Percentiles rank a stretch among this genome's conserved stretches.
Conservation (phyloP, 2,888 invertebrate genomes). For the Dicyrtoma fusca region DNA sequence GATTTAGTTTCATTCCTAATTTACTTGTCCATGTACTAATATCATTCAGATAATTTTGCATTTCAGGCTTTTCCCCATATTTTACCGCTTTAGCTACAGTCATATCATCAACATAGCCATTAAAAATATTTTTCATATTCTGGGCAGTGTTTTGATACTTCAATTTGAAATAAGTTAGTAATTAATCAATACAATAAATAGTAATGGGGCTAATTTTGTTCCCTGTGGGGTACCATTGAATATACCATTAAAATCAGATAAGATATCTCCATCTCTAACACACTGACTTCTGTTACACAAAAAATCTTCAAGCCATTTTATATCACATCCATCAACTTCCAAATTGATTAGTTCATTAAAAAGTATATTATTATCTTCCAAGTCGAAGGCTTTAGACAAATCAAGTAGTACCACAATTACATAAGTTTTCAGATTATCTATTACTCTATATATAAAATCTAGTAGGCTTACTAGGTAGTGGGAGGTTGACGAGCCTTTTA, state of each 20-base stretch:
- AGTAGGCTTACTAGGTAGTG: background rate
- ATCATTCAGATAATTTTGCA: constrained; percentile 1
- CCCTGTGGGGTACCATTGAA: constrained; percentile 23
- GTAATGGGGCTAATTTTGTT: constrained; percentile 6
- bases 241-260: background rate
- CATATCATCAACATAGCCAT: constrained; percentile 4
- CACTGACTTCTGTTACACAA: background rate
- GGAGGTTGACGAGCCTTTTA: background rate
- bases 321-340: background rate
- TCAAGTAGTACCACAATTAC: background rate
- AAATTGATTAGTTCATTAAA: background rate
- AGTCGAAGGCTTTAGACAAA: constrained; percentile 10
- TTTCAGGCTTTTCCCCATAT: background rate
- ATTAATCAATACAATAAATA: constrained; percentile 8
- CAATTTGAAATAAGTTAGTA: background rate
- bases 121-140: too few relatives aligned
- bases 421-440: background rate
- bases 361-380: constrained; percentile 9
- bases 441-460: background rate
- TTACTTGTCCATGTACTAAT: background rate
- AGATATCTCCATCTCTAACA: background rate
- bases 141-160: background rate
- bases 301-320: background rate
- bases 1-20: background rate
- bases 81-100: constrained; percentile 6